Evolutionary conservation across 2,888 invertebrate species (phyloP).

Genomic region (Osedax fenrisi): DNA sequence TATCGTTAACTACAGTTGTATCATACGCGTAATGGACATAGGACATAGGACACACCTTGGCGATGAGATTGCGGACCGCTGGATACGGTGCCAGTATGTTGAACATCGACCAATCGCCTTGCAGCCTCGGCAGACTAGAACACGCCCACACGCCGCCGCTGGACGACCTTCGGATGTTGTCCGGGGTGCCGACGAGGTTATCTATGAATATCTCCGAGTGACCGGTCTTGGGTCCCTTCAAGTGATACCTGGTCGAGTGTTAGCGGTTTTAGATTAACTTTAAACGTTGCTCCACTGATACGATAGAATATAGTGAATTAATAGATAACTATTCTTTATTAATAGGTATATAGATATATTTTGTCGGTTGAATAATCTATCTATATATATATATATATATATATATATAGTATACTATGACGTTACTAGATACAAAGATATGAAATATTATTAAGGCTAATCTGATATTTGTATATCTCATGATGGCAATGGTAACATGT

Average conservation of each 20-base stretch:
- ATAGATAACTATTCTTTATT: neutral
- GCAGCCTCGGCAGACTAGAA: constrained; percentile 36
- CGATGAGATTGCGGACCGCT: constrained; percentile 27
- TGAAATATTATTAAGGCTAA: too few relatives aligned
- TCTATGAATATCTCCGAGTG: constrained; percentile 67
- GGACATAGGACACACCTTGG: too few relatives aligned
- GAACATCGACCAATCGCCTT: constrained; percentile 21
- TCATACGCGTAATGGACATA: too few relatives aligned
- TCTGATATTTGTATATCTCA: too few relatives aligned
- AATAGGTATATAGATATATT: neutral
- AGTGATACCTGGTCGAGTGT: constrained; percentile 56
- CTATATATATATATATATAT: too few relatives aligned
- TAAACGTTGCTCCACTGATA: neutral
- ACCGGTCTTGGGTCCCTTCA: constrained; percentile 72
- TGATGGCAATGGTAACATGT: too few relatives aligned
- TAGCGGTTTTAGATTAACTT: too few relatives aligned
- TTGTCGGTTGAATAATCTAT: too few relatives aligned
- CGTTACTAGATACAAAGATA: too few relatives aligned
- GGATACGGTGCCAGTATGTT: constrained; percentile 29
- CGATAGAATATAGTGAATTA: neutral
- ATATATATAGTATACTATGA: too few relatives aligned
- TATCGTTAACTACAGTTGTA: too few relatives aligned
- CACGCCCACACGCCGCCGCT: constrained; percentile 51
- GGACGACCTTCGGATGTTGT: constrained; percentile 56
- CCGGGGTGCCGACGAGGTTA: constrained; percentile 59